Evolutionary conservation across 2,113 vertebrate species (phyloP).

Genomic region (Neolamprologus ventralis): DNA sequence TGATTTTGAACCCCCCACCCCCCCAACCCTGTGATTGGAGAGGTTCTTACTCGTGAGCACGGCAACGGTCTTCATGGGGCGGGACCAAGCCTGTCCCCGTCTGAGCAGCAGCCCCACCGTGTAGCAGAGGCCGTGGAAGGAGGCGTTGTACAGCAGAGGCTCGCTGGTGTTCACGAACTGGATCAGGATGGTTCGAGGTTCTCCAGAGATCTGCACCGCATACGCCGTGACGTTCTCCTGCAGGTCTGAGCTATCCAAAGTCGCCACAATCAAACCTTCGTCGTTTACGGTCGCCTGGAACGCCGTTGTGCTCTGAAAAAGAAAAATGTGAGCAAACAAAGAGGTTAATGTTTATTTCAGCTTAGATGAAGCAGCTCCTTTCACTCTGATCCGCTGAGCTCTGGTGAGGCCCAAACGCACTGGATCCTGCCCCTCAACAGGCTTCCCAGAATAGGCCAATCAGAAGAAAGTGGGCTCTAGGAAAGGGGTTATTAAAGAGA

Average conservation of each 20-base stretch:
- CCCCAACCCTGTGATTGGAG: too few relatives aligned
- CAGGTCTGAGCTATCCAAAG: conserved; percentile 80
- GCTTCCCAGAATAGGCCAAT: background rate
- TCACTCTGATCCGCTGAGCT: background rate
- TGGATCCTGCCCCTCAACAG: background rate
- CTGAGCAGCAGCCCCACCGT: conserved; percentile 79
- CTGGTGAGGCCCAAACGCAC: background rate
- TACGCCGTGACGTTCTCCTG: conserved; percentile 75
- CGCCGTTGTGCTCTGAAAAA: conserved; percentile 62
- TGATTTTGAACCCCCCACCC: background rate
- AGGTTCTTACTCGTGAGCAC: conserved; percentile 81
- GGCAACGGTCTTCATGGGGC: conserved; percentile 73
- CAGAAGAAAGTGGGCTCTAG: background rate
- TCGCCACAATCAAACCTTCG: conserved; percentile 71
- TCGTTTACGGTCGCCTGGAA: conserved; percentile 78
- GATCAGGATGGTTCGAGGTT: conserved; percentile 80
- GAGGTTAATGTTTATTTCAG: background rate
- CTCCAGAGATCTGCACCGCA: conserved; percentile 84
- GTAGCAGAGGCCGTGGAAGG: conserved; percentile 86
- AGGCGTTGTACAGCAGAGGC: conserved; percentile 81
- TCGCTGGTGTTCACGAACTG: conserved; percentile 76
- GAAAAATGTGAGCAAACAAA: background rate
- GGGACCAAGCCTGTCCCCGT: conserved; percentile 73
- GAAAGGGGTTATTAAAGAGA: background rate
- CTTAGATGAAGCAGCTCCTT: background rate